Evolutionary conservation across 1,140 invertebrate genomes (phyloP).

Genomic region (Papilio machaon): DNA sequence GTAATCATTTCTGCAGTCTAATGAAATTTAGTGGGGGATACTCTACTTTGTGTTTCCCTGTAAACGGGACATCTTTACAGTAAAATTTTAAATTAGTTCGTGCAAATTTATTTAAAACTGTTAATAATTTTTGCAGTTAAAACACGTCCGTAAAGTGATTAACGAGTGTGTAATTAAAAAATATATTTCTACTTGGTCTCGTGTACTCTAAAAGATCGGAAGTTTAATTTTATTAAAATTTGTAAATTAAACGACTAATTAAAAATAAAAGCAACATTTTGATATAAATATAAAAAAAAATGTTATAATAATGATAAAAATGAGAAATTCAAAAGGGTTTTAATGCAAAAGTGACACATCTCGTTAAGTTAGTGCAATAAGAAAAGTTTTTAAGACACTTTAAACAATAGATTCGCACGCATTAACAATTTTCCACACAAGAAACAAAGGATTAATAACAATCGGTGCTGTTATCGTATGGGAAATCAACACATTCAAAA

Average conservation of each 20-base stretch:
- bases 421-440: conserved; percentile 32
- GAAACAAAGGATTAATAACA: conserved; percentile 29
- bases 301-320: no score
- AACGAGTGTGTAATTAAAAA: not conserved
- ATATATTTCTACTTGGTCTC: not conserved
- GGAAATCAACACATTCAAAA: conserved; percentile 27
- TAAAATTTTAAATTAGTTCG: not conserved
- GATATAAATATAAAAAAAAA: not conserved
- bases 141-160: not conserved
- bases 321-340: not conserved
- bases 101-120: not conserved
- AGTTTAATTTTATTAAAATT: not conserved
- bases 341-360: not conserved
- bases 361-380: not conserved
- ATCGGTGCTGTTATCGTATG: conserved; percentile 9
- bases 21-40: not conserved
- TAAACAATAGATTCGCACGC: conserved; percentile 30
- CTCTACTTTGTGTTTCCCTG: not conserved
- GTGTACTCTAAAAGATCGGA: not conserved
- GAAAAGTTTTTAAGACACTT: conserved; percentile 11
- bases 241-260: no score
- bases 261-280: not conserved
- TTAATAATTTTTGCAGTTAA: not conserved
- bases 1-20: not conserved
- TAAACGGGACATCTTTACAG: not conserved